Base-by-base conservation (phyloP, 2,888 invertebrate genomes). In the Tuta absoluta region DNA sequence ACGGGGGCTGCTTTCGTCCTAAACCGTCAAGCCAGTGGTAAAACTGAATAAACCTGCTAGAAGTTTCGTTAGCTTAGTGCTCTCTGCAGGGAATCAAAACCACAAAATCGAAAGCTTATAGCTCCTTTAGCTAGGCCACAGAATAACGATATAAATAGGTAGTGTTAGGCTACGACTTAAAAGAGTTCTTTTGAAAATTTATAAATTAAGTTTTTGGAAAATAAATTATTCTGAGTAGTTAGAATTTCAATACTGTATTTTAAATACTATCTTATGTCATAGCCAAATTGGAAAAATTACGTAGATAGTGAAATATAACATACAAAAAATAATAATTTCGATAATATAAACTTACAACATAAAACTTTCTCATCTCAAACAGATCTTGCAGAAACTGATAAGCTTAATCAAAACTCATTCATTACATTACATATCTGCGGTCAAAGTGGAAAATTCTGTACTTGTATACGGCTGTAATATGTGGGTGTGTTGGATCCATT, bases 401-500 rank as follows among this genome's bases (percentile, higher is more conserved):
- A 53, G 23, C 53, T 24, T 24, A 3, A 53, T 24, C 53, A 14
- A 2, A 24, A 24, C 12, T 24, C 53, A 14, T 24, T 14, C 33
- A 8, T 33, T 8, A 10, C 33, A 8, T 33, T 8, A 10, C 2
- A 49, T 49, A 21, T 19, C 49, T 10, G 49, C n/a, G 10, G 21
- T 10, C 11, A 0, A 21, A 49, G 49, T 19, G 49, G 49, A 49
- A 49, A 19, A 49, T 49, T 49, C 49, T 49, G 2, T 1, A n/a
- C 49, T 49, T 41, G 41, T 41, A 41, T 4, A 33, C 10, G 33
- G 33, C 33, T 8, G 33, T 33, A 10, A 33, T 33, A 41, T 41
- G 41, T 41, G 21, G 49, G 49, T 49, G 49, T 49, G 19, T 49
- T 21, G 49, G 19, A 17, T 49, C 49, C 49, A 49, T 49, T 49